Conservation (phyloP, 2,797 vertebrate species). For the Sebastiscus albofasciatus region DNA sequence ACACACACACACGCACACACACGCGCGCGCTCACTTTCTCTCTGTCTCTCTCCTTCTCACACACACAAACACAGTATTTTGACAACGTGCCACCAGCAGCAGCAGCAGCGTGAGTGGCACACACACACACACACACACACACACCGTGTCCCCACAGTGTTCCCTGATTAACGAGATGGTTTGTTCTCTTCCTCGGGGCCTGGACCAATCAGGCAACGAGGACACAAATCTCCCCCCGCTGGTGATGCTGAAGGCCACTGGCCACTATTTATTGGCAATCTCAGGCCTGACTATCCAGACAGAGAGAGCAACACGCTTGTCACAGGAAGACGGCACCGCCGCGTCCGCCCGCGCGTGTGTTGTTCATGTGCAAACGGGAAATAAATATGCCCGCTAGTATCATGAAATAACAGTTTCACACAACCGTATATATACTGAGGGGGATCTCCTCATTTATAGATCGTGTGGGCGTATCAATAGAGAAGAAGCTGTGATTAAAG, state of each 20-base stretch:
- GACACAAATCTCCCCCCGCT: slow-evolving; percentile 80
- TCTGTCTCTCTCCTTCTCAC: slow-evolving; percentile 17
- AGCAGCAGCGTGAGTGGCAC: slow-evolving; percentile 24
- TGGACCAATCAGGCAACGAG: slow-evolving; percentile 71
- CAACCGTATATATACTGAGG: slow-evolving; percentile 3
- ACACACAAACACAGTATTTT: slow-evolving; percentile 42
- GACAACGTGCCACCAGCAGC: slow-evolving; percentile 48
- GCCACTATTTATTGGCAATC: slow-evolving; percentile 84
- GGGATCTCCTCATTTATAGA: slow-evolving; percentile 45
- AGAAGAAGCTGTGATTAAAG: slow-evolving; percentile 46
- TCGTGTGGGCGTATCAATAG: slow-evolving; percentile 36
- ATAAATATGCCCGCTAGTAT: slow-evolving; percentile 28
- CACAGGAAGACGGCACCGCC: slow-evolving; percentile 58
- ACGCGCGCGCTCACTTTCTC: slow-evolving; percentile 21
- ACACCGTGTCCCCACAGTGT: slow-evolving; percentile 63
- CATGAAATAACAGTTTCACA: slow-evolving; percentile 31
- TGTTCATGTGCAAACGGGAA: slow-evolving; percentile 39
- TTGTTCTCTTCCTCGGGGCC: slow-evolving; percentile 72
- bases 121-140: slow-evolving; percentile 5
- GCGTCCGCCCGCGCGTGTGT: slow-evolving; percentile 37
- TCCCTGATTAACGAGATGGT: slow-evolving; percentile 77
- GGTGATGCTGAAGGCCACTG: slow-evolving; percentile 78
- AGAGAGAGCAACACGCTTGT: slow-evolving; percentile 70
- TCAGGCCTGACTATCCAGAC: slow-evolving; percentile 79
- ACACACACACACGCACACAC: too few species aligned